A percentile compares a stretch with the other conserved stretches of the same genome.
These are phyloP conservation scores for Archegozetes longisetosus DNA, from an alignment of 1,140 invertebrate species.

Conservation along the genomic window DNA sequence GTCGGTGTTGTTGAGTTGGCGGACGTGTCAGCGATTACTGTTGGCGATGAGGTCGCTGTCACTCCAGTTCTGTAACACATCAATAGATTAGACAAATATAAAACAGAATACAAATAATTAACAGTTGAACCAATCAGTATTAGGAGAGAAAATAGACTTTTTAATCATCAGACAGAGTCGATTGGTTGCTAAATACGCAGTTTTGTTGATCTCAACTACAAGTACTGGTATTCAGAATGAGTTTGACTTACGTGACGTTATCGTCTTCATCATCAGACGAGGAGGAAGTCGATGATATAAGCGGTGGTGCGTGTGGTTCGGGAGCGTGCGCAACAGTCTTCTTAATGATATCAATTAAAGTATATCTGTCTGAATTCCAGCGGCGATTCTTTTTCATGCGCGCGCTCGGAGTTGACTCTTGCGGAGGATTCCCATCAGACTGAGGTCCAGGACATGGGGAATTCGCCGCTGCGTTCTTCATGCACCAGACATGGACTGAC, in stretches of 20 bases:
- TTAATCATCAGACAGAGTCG: too few species aligned
- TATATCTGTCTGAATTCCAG: background rate
- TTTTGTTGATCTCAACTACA: too few species aligned
- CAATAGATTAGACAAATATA: too few species aligned
- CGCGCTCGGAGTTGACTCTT: background rate
- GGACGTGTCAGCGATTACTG: background rate
- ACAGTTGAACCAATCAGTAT: too few species aligned
- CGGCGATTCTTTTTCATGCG: background rate
- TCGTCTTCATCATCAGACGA: background rate
- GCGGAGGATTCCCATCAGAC: background rate
- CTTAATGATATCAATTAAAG: background rate
- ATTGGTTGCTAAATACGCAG: too few species aligned
- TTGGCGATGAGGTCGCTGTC: background rate
- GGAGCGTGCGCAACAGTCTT: background rate
- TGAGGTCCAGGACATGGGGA: constrained; percentile 1
- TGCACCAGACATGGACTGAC: constrained; percentile 3
- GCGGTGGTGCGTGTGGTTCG: background rate
- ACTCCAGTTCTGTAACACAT: background rate
- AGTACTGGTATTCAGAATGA: too few species aligned
- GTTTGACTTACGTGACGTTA: background rate
- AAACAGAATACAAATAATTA: too few species aligned
- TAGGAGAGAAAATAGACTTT: too few species aligned
- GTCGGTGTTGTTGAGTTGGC: background rate
- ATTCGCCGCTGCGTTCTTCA: background rate
- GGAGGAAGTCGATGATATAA: background rate